Evolutionary conservation across 2,113 vertebrate genomes (phyloP).

Genomic region (Phylloscopus trochiloides): DNA sequence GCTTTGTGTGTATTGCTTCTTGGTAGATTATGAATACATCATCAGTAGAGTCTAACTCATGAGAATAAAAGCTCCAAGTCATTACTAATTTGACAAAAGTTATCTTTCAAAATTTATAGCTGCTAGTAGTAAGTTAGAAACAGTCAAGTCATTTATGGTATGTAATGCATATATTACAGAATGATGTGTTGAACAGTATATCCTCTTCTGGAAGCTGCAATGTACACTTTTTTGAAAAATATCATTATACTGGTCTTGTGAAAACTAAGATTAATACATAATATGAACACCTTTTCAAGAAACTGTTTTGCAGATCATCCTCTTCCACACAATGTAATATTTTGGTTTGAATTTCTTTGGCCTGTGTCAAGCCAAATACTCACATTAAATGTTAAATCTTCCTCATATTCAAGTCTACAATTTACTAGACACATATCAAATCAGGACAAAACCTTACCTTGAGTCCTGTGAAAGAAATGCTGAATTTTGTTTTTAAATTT

Average conservation of each 20-base stretch:
- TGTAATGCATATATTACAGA: not conserved
- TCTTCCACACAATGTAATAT: not conserved
- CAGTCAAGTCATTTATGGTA: not conserved
- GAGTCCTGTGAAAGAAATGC: not conserved
- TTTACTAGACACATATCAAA: not conserved
- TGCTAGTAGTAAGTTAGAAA: not conserved
- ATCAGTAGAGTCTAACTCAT: not conserved
- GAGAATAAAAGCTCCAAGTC: not conserved
- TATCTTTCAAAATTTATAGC: not conserved
- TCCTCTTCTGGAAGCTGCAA: not conserved
- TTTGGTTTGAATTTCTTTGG: not conserved
- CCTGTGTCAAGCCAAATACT: not conserved
- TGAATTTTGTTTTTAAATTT: not conserved
- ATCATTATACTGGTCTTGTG: not conserved
- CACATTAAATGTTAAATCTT: not conserved
- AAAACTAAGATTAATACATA: not conserved
- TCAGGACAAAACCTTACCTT: not conserved
- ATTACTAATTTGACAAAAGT: not conserved
- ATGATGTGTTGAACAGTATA: not conserved
- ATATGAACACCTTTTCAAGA: not conserved
- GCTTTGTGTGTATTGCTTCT: not conserved
- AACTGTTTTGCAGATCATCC: not conserved
- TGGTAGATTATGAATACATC: not conserved
- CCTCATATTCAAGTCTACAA: not conserved
- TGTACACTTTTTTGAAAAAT: not conserved